Evolutionary conservation across 1,140 invertebrate genomes (phyloP).

Genomic region (Tribolium castaneum): DNA sequence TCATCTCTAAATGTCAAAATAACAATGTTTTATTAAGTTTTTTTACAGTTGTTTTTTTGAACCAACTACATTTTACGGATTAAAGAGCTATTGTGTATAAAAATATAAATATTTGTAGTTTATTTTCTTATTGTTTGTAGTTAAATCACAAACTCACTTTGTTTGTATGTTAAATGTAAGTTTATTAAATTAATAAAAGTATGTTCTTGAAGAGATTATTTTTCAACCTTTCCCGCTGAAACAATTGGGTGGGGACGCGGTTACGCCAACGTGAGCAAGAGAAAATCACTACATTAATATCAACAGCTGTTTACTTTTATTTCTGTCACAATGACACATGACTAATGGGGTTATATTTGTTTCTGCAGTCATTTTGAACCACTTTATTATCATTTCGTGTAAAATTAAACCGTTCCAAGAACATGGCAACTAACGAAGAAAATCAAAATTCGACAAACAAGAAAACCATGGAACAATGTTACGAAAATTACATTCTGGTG

Average conservation of each 20-base stretch:
- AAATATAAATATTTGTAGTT: slow-evolving; percentile 24
- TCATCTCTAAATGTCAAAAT: slow-evolving; percentile 34
- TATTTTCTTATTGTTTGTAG: slow-evolving; percentile 38
- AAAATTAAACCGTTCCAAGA: slow-evolving; percentile 14
- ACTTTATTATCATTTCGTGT: slow-evolving; percentile 37
- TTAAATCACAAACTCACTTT: slow-evolving; percentile 37
- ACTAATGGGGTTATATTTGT: slow-evolving; percentile 54
- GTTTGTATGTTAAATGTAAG: slow-evolving; percentile 42
- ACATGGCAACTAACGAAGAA: slow-evolving; percentile 38
- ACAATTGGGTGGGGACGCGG: not conserved
- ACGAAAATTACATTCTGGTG: slow-evolving; percentile 91
- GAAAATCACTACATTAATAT: not conserved
- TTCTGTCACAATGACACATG: slow-evolving; percentile 43
- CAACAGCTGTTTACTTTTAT: slow-evolving; percentile 33
- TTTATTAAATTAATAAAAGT: slow-evolving; percentile 38
- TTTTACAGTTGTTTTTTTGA: slow-evolving; percentile 2
- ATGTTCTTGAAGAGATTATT: not conserved
- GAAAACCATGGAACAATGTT: slow-evolving; percentile 70
- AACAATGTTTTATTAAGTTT: slow-evolving; percentile 16
- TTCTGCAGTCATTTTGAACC: slow-evolving; percentile 30
- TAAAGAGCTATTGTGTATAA: slow-evolving; percentile 35
- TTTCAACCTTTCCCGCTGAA: not conserved
- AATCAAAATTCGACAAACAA: slow-evolving; percentile 45
- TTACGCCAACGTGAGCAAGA: not conserved
- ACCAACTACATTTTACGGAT: not conserved